Conservation (phyloP, 2,888 invertebrate species). For the Trachelus troglodyta region DNA sequence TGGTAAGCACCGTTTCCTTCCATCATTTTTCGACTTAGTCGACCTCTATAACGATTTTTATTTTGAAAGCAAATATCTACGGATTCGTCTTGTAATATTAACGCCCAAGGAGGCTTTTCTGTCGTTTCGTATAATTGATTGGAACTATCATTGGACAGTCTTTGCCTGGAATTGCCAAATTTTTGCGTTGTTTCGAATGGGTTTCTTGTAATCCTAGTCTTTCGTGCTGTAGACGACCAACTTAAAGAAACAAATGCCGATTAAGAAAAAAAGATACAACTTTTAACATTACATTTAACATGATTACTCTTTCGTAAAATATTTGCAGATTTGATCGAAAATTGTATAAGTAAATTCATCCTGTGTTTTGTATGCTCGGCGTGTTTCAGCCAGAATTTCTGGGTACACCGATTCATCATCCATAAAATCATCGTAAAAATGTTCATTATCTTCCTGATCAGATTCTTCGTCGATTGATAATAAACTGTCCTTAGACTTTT, state of each 20-base stretch:
- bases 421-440: background rate
- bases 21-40: slow-evolving; percentile 70
- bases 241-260: background rate
- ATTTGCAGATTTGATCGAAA: slow-evolving; percentile 39
- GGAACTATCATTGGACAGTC: background rate
- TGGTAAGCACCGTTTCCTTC: slow-evolving; percentile 71
- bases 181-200: background rate
- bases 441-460: background rate
- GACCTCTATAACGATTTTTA: slow-evolving; percentile 71
- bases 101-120: slow-evolving; percentile 22
- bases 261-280: background rate
- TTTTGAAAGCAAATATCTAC: slow-evolving; percentile 70
- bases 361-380: slow-evolving; percentile 31
- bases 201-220: slow-evolving; percentile 7
- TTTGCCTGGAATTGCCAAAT: background rate
- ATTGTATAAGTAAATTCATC: slow-evolving; percentile 42
- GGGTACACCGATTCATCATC: background rate
- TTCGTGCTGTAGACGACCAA: slow-evolving; percentile 9
- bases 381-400: slow-evolving; percentile 37
- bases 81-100: slow-evolving; percentile 60
- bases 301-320: slow-evolving; percentile 37
- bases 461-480: background rate
- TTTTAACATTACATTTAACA: background rate
- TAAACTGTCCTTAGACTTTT: background rate
- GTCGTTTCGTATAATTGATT: background rate